Percentiles rank a stretch among this genome's conserved stretches.
Evolutionary conservation across 2,888 invertebrate species (phyloP).

Genomic region (Erebia ligea): DNA sequence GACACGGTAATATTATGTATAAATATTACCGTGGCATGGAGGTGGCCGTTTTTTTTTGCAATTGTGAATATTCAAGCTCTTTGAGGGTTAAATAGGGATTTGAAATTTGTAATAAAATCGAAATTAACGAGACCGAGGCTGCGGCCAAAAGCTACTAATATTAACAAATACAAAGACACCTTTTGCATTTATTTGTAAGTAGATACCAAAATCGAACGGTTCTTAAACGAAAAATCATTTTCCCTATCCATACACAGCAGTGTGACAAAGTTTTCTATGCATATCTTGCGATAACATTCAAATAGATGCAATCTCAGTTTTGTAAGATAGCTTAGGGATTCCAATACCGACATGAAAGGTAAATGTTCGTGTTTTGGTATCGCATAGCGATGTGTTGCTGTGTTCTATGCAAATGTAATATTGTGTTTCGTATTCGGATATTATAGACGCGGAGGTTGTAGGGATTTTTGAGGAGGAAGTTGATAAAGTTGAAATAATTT

Average conservation of each 20-base stretch:
- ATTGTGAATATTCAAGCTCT: too few relatives aligned
- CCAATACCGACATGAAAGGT: slow-evolving; percentile 35
- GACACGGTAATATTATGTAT: too few relatives aligned
- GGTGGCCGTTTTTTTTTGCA: too few relatives aligned
- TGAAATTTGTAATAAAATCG: too few relatives aligned
- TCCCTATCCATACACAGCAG: neutral
- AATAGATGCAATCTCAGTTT: slow-evolving; percentile 32
- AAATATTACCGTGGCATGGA: too few relatives aligned
- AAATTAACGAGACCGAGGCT: too few relatives aligned
- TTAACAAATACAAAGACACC: slow-evolving; percentile 4
- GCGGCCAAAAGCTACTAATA: too few relatives aligned
- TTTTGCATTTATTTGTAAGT: neutral
- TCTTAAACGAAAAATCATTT: slow-evolving; percentile 11
- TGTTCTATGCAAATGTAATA: slow-evolving; percentile 48
- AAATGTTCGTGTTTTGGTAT: slow-evolving; percentile 37
- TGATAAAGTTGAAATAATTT: neutral
- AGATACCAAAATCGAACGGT: neutral
- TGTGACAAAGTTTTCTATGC: slow-evolving; percentile 26
- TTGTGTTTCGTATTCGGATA: slow-evolving; percentile 39
- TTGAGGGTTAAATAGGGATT: too few relatives aligned
- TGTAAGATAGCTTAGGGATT: slow-evolving; percentile 29
- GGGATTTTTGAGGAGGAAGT: neutral
- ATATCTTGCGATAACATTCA: slow-evolving; percentile 27
- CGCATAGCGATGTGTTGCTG: slow-evolving; percentile 28
- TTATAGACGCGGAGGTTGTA: slow-evolving; percentile 5